Conservation (phyloP, 2,797 vertebrate species). For the Dallia pectoralis region DNA sequence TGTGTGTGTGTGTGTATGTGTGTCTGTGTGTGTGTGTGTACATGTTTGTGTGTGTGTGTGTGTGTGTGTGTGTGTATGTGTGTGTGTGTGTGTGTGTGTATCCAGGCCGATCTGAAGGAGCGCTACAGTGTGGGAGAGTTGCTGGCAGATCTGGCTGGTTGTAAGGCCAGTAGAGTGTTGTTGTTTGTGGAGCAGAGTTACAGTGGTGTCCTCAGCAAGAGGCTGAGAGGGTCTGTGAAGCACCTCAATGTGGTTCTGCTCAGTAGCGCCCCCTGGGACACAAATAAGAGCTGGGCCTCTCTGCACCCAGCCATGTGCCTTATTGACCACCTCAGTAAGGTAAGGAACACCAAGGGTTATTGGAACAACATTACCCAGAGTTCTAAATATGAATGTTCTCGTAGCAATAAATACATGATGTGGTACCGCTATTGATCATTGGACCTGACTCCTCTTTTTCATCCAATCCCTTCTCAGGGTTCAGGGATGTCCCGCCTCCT, state of each 20-base stretch:
- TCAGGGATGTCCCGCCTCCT: conserved; percentile 46
- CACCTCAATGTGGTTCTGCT: conserved; percentile 77
- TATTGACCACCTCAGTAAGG: conserved; percentile 3
- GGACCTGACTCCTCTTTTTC: conserved; percentile 8
- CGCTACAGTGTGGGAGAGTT: conserved; percentile 66
- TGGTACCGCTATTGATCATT: too few species aligned
- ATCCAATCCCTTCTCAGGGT: conserved; percentile 42
- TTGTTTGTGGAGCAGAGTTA: conserved; percentile 84
- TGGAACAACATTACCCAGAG: too few species aligned
- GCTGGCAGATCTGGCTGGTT: conserved; percentile 68
- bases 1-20: background rate
- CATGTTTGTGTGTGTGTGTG: background rate
- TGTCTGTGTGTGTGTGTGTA: background rate
- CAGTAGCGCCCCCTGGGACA: conserved; percentile 40
- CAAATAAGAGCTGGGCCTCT: background rate
- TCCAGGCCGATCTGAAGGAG: conserved; percentile 69
- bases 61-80: background rate
- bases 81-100: background rate
- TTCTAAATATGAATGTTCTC: too few species aligned
- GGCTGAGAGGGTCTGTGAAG: conserved; percentile 73
- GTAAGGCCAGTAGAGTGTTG: conserved; percentile 74
- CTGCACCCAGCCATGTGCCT: conserved; percentile 1
- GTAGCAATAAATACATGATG: too few species aligned
- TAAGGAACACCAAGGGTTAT: background rate
- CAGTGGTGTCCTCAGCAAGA: conserved; percentile 71